phyloP scores from a whole-genome alignment of 2,797 vertebrate species.

The Euphonia xanthogaster region DNA sequence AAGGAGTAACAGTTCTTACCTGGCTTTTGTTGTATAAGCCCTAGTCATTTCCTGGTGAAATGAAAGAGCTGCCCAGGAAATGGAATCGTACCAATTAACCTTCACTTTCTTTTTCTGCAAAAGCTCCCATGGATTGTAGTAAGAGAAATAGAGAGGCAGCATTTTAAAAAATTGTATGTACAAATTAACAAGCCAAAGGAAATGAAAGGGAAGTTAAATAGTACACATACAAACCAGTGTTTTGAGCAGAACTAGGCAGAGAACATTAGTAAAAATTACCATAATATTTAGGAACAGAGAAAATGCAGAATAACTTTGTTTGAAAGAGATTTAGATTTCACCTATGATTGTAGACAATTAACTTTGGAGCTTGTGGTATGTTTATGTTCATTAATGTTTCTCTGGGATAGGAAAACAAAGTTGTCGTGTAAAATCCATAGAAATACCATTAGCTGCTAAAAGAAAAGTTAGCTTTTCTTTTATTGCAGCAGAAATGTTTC shows the following conservation, averaged over 20 bases:
- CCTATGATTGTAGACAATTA: neutral
- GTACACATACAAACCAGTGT: neutral
- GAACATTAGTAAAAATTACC: neutral
- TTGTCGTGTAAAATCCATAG: neutral
- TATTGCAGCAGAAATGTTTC: neutral
- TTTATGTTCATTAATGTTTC: neutral
- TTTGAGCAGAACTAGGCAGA: neutral
- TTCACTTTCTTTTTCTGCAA: neutral
- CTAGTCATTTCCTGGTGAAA: neutral
- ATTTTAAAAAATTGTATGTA: accelerated
- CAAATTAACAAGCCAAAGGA: neutral
- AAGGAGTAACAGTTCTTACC: neutral
- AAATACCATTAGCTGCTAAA: neutral
- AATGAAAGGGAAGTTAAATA: neutral
- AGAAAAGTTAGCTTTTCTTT: neutral
- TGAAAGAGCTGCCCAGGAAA: neutral
- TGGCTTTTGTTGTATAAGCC: neutral
- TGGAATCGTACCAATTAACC: neutral
- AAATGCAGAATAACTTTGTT: neutral
- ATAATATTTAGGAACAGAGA: neutral
- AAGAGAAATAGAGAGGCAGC: neutral
- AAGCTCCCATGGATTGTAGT: neutral
- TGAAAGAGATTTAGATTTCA: neutral
- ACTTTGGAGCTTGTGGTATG: neutral
- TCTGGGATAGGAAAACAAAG: neutral